Base-by-base conservation (phyloP, 2,888 invertebrate genomes). In the Drosophila melanosoma region DNA sequence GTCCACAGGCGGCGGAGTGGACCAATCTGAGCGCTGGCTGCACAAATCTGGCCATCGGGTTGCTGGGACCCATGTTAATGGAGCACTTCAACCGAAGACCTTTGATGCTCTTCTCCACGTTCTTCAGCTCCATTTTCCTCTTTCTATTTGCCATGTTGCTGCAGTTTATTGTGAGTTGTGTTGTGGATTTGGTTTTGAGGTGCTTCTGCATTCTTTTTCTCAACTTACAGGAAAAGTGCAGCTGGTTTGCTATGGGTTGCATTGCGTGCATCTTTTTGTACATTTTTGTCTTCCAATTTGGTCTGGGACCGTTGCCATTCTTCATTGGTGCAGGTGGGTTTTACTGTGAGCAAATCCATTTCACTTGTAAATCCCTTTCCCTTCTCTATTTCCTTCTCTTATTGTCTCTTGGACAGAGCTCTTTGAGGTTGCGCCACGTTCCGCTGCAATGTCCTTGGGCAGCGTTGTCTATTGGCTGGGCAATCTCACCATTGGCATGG, bases 381-480 rank as follows among this genome's bases (percentile, higher is more conserved):
- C 11, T 26, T 17, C 1, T 1, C 1, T 2, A 15, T 93, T 90
- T 4, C 1, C 29, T 29, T 29, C 29, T 17, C 6, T 15, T n/a
- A 69, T 33, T 74, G 63, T 65, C 82, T 77, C 15, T 7, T 45
- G 7, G 4, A 6, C 93, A 93, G 98, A 98, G 93, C 92, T 98
- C 62, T 97, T 98, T 90, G 97, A 97, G 89, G 96, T 97, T 65
- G 96, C 96, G 0, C 96, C 97, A 0, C 94, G 97, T 23, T 95
- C 97, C 0, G 95, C 95, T 8, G 97, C 96, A 51, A 97, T 98
- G 97, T 95, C 97, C 45, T 94, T 97, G 90, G 97, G 97, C 36
- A 97, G 97, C 67, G 95, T 97, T 83, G 95, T 95, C 73, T 98
- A 97, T 92, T 98, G 98, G 98, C 94, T 95, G 2, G 97, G 97